A percentile compares a stretch with the other conserved stretches of the same genome.
These are phyloP conservation scores for Colletes gigas DNA, from an alignment of 1,140 invertebrate species.

Conservation along the genomic window DNA sequence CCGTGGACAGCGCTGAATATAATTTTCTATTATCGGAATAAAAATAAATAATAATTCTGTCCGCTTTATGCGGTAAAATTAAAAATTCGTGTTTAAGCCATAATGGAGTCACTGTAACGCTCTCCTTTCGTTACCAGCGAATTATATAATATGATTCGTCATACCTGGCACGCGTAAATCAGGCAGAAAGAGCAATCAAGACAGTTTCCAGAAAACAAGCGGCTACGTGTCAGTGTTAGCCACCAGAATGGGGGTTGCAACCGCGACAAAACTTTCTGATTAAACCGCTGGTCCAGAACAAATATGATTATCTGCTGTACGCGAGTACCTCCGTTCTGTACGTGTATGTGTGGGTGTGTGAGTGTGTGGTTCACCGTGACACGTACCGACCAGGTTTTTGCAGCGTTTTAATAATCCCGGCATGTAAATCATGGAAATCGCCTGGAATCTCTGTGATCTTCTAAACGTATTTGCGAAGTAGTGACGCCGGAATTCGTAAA, in stretches of 20 bases:
- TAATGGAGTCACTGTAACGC: no score
- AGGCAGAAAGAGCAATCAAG: background rate
- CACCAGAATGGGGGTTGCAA: background rate
- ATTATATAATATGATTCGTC: background rate
- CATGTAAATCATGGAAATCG: background rate
- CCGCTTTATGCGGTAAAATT: no score
- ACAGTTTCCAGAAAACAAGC: slow-evolving; percentile 10
- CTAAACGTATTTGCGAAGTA: background rate
- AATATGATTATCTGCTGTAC: slow-evolving; percentile 21
- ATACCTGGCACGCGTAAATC: background rate
- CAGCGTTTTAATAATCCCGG: slow-evolving; percentile 13
- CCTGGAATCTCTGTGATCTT: background rate
- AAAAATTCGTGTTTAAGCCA: no score
- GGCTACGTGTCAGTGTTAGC: slow-evolving; percentile 19
- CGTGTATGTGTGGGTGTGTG: no score
- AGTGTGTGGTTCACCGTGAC: background rate
- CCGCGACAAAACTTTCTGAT: slow-evolving; percentile 38
- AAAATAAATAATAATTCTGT: no score
- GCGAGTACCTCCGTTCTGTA: background rate
- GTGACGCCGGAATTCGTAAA: background rate
- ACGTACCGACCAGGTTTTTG: background rate
- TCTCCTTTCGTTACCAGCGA: background rate
- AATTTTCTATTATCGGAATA: no score
- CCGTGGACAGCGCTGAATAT: no score
- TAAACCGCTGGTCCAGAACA: slow-evolving; percentile 29